Percentiles rank a stretch among this genome's conserved stretches.
These are phyloP conservation scores for Galerucella calmariensis DNA, from an alignment of 2,888 invertebrate genomes.

Conservation along the genomic window DNA sequence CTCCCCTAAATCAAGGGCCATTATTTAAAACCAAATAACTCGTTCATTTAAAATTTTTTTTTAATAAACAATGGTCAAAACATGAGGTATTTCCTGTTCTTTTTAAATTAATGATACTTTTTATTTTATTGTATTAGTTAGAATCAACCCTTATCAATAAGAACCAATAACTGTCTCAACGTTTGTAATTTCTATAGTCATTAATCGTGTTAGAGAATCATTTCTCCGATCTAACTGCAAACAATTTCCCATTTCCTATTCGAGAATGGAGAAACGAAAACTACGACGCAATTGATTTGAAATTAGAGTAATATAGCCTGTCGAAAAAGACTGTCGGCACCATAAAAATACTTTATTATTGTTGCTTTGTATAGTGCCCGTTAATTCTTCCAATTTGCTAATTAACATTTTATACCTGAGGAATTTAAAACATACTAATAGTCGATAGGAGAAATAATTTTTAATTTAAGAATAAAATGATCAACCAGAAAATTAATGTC, in stretches of 20 bases:
- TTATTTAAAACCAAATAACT: no score
- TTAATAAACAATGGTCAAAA: no score
- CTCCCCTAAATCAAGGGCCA: no score
- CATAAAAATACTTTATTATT: slow-evolving; percentile 63
- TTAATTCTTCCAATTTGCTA: no score
- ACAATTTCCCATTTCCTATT: slow-evolving; percentile 22
- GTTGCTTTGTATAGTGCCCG: no score
- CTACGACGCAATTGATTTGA: slow-evolving; percentile 63
- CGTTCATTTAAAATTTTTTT: no score
- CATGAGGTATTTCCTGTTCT: not conserved
- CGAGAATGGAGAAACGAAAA: slow-evolving; percentile 46
- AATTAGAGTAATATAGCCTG: slow-evolving; percentile 66
- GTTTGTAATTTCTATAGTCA: slow-evolving; percentile 65
- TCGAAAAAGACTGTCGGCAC: slow-evolving; percentile 59
- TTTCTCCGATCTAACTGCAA: slow-evolving; percentile 50
- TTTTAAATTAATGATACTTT: slow-evolving; percentile 29
- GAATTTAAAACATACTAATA: no score
- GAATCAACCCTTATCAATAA: slow-evolving; percentile 46
- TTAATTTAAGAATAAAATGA: no score
- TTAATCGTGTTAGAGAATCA: slow-evolving; percentile 62
- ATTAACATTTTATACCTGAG: no score
- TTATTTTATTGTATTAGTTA: slow-evolving; percentile 43
- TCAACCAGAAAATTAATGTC: no score
- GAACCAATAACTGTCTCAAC: slow-evolving; percentile 56
- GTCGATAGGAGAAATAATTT: no score